Evolutionary conservation across 2,888 invertebrate genomes (phyloP).

Genomic region (Venustoraphidia nigricollis): DNA sequence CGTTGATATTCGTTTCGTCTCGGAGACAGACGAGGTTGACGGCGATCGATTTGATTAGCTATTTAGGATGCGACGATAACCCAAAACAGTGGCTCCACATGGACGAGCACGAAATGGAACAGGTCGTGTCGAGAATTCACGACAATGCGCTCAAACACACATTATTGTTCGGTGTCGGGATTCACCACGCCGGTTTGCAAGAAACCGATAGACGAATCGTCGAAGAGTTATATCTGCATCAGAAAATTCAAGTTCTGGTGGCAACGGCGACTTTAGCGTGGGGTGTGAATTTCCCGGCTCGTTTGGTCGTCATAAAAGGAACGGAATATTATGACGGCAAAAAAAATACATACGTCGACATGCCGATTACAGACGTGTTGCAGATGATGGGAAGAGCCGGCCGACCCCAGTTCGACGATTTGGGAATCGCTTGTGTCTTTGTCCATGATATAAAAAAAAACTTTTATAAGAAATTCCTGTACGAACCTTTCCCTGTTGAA

Average conservation of each 20-base stretch:
- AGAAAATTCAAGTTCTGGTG: conserved; percentile 90
- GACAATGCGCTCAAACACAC: conserved; percentile 88
- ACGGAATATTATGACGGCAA: conserved; percentile 99
- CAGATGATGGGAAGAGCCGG: conserved; percentile 99
- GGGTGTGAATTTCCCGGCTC: conserved; percentile 99
- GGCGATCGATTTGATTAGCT: conserved; percentile 86
- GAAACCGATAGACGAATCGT: conserved; percentile 82
- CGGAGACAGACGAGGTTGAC: conserved; percentile 92
- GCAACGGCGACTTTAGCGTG: conserved; percentile 97
- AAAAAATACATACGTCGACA: conserved; percentile 90
- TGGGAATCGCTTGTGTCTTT: conserved; percentile 73
- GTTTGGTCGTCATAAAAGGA: conserved; percentile 91
- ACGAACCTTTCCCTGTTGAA: conserved; percentile 98
- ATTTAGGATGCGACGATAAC: conserved; percentile 76
- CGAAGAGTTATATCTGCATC: conserved; percentile 87
- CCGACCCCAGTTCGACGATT: conserved; percentile 89
- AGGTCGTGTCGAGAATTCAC: conserved; percentile 48
- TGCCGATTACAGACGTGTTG: conserved; percentile 98
- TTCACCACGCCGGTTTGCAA: conserved; percentile 95
- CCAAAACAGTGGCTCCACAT: conserved; percentile 92
- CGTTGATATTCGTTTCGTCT: conserved; percentile 91
- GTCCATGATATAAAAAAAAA: conserved; percentile 96
- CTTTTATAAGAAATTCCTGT: conserved; percentile 97
- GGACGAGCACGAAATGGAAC: conserved; percentile 73
- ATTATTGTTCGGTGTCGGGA: conserved; percentile 91